Conservation (phyloP, 2,888 invertebrate species). For the Trachelus tabidus region DNA sequence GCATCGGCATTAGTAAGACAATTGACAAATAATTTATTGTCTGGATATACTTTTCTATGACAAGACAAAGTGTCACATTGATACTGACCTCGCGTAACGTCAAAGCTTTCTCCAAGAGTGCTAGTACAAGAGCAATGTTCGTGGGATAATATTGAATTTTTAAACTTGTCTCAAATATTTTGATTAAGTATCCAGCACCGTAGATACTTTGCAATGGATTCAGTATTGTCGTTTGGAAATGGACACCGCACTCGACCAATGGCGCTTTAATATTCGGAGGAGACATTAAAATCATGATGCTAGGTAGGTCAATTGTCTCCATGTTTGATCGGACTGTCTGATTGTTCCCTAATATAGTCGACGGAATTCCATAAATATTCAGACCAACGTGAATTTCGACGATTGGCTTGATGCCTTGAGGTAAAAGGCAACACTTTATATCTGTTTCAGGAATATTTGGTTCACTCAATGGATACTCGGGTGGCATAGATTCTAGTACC, state of each 20-base stretch:
- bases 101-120: constrained; percentile 23
- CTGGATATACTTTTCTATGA: constrained; percentile 17
- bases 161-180: constrained; percentile 21
- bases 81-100: constrained; percentile 11
- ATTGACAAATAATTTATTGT: constrained; percentile 26
- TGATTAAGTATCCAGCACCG: not conserved
- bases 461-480: not conserved
- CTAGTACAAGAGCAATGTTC: constrained; percentile 26
- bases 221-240: not conserved
- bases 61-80: not conserved
- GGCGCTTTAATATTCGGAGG: not conserved
- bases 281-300: not conserved
- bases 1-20: constrained; percentile 28
- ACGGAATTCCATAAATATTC: not conserved
- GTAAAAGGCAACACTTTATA: not conserved
- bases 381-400: not conserved
- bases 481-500: not conserved
- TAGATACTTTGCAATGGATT: not conserved
- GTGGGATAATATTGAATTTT: constrained; percentile 25
- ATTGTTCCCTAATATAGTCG: not conserved
- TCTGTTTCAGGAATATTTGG: not conserved
- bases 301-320: not conserved
- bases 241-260: not conserved
- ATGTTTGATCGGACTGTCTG: not conserved
- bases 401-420: not conserved